Percentiles rank a stretch among this genome's conserved stretches.
These are phyloP conservation scores for Lypha dubia DNA, from an alignment of 2,888 invertebrate species.

Conservation along the genomic window DNA sequence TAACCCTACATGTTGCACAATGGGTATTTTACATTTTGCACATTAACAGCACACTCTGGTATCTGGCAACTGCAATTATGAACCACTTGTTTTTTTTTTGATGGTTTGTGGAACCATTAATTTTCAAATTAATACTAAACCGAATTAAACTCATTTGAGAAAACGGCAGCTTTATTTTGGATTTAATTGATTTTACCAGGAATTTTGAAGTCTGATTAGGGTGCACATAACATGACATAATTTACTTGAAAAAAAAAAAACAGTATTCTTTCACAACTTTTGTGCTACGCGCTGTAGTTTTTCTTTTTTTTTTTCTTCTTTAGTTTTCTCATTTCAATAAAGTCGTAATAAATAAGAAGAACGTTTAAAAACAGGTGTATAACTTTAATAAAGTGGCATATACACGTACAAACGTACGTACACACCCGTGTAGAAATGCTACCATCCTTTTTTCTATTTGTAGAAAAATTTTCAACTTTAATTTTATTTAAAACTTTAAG, in stretches of 20 bases:
- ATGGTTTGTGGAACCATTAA: neutral
- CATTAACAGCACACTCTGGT: neutral
- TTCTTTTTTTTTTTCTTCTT: neutral
- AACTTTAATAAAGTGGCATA: neutral
- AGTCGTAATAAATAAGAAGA: slow-evolving; percentile 39
- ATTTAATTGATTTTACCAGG: neutral
- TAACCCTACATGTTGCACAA: slow-evolving; percentile 16
- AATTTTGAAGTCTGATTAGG: neutral
- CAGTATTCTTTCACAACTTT: slow-evolving; percentile 1
- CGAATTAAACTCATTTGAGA: neutral
- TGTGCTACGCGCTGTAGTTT: neutral
- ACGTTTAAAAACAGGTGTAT: slow-evolving; percentile 44
- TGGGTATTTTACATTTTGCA: neutral
- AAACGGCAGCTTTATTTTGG: neutral
- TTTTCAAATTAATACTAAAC: neutral
- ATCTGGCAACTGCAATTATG: neutral
- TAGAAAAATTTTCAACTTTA: slow-evolving; percentile 2
- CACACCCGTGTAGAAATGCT: neutral
- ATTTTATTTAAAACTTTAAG: slow-evolving; percentile 10
- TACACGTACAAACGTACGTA: neutral
- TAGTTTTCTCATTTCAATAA: slow-evolving; percentile 14
- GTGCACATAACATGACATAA: neutral
- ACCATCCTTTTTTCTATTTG: neutral
- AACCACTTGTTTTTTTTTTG: neutral
- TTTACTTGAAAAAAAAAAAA: neutral